phyloP scores from a whole-genome alignment of 1,140 invertebrate species.

The Dinothrombium tinctorium region DNA sequence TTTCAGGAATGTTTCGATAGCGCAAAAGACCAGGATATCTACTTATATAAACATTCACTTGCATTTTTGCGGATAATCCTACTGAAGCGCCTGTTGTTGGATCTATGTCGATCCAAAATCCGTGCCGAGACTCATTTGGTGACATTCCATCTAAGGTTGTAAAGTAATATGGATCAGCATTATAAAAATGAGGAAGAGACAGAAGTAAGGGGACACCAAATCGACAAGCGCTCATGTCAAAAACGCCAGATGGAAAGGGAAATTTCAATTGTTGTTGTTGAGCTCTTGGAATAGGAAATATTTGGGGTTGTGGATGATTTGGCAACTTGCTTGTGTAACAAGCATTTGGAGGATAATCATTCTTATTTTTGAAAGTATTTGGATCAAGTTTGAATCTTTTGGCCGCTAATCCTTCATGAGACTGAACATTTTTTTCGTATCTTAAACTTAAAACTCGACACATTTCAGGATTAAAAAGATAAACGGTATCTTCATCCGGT shows the following conservation, averaged over 20 bases:
- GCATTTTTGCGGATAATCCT: constrained; percentile 10
- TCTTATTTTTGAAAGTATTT: constrained; percentile 6
- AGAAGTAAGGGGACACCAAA: constrained; percentile 55
- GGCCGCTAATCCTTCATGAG: background rate
- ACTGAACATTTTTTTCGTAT: background rate
- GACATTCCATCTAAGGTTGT: constrained; percentile 40
- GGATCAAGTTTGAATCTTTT: constrained; percentile 7
- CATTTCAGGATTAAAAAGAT: constrained; percentile 11
- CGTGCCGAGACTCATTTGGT: constrained; percentile 40
- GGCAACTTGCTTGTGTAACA: constrained; percentile 3
- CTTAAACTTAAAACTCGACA: constrained; percentile 8
- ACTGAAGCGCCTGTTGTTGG: constrained; percentile 30
- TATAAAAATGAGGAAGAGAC: constrained; percentile 72
- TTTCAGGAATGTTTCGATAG: constrained; percentile 13
- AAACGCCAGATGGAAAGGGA: constrained; percentile 10
- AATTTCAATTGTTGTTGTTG: background rate
- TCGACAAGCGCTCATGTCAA: constrained; percentile 11
- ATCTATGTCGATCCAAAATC: constrained; percentile 57
- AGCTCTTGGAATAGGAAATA: background rate
- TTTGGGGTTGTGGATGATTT: background rate
- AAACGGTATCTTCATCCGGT: background rate
- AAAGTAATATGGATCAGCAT: constrained; percentile 47
- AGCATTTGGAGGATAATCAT: constrained; percentile 10
- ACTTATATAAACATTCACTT: constrained; percentile 15
- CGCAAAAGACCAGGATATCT: constrained; percentile 10